Evolutionary conservation across 2,113 vertebrate species (phyloP).

Genomic region (Nesospiza acunhae): DNA sequence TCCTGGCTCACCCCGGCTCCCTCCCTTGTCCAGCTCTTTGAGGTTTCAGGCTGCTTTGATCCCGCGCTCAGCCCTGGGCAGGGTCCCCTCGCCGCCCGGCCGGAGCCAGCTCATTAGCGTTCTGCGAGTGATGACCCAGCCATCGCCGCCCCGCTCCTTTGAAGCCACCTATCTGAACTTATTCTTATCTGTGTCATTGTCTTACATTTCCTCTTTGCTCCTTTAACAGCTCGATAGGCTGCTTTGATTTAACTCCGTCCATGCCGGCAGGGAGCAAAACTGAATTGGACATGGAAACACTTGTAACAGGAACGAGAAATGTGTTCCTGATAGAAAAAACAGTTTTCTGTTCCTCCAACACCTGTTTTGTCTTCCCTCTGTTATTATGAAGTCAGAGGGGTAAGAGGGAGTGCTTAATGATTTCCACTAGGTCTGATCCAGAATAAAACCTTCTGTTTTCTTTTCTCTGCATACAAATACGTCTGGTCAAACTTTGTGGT

Average conservation of each 20-base stretch:
- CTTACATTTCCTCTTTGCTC: constrained; percentile 38
- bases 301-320: background rate
- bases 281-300: background rate
- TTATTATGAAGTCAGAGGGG: background rate
- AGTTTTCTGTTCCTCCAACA: background rate
- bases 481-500: background rate
- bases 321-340: background rate
- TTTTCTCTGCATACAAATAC: background rate
- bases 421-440: background rate
- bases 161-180: constrained; percentile 12
- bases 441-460: background rate
- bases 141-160: background rate
- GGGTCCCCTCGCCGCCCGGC: background rate
- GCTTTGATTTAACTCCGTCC: constrained; percentile 7
- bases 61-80: background rate
- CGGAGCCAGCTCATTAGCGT: constrained; percentile 37
- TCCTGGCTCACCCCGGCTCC: constrained; percentile 4
- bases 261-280: background rate
- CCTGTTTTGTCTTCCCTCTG: background rate
- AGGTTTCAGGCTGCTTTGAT: constrained; percentile 47
- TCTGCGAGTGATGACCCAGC: background rate
- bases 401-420: background rate
- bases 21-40: background rate
- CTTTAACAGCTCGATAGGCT: background rate
- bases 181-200: constrained; percentile 30